Base-by-base conservation (phyloP, 1,140 invertebrate species). In the Drosophila auraria region DNA sequence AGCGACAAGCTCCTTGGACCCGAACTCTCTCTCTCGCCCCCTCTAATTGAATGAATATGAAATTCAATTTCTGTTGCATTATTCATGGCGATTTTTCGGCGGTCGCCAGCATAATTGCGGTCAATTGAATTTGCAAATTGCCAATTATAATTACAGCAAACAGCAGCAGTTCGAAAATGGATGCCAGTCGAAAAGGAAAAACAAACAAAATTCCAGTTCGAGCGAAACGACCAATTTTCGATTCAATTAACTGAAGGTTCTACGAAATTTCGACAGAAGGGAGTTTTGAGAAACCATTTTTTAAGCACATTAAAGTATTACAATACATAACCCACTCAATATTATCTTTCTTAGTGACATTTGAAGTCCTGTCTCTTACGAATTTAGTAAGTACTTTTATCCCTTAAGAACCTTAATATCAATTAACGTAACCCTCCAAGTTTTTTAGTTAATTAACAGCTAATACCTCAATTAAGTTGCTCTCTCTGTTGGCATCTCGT, bases 41-140 rank as follows among this genome's bases (percentile, higher is more conserved):
- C 72, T 76, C 75, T 76, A 82, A 77, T 71, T 81, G 59, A 81
- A 81, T 81, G 71, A 71, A 81, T 81, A 56, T 62, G 54, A 64
- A 76, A 76, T 49, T 58, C 30, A 68, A 71, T 71, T 71, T 68
- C 60, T 36, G 49, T 64, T 71, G 64, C 60, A 81, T 81, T 81
- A 81, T 81, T 82, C 78, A 81, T 81, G 49, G 38, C 54, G 51
- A 77, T 81, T 70, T 76, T 81, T 71, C 63, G 68, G 49, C 38
- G 63, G 60, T 38, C 33, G 73, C 44, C 71, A 42, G 59, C 57
- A 80, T 74, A 75, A 81, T 68, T 81, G 78, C 53, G 71, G 70
- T 81, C 64, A 76, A 81, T 76, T 64, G 51, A 81, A 81, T 81
- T 81, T 64, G 61, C 78, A 81, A 81, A 81, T 81, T 81, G 79